A percentile compares a stretch with the other conserved stretches of the same genome.
Conservation (phyloP, 2,113 vertebrate species). For the Trichechus manatus region DNA sequence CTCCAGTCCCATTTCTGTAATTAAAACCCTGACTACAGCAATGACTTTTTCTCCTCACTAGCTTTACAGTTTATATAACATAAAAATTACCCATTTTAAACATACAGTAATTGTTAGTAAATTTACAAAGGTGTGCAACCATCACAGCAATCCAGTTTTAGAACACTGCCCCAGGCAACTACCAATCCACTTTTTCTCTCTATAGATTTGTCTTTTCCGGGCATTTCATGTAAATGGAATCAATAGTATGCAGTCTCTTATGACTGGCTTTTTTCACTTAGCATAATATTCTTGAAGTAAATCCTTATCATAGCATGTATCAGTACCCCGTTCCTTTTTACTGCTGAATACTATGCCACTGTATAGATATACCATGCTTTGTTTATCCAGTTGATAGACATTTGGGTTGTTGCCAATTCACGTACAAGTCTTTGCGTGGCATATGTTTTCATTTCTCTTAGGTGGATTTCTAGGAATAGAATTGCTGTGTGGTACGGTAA, state of each 20-base stretch:
- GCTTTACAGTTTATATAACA: not conserved
- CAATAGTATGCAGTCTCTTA: not conserved
- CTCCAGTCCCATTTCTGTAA: constrained; percentile 13
- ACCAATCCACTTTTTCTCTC: not conserved
- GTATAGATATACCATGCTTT: not conserved
- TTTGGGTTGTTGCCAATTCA: not conserved
- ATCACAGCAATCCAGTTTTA: constrained; percentile 36
- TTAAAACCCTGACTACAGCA: constrained; percentile 38
- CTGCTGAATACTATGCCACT: not conserved
- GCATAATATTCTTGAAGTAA: constrained; percentile 8
- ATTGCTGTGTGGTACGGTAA: not conserved
- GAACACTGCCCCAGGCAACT: not conserved
- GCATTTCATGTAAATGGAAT: not conserved
- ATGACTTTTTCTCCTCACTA: not conserved
- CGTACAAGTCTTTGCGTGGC: not conserved
- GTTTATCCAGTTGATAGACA: not conserved
- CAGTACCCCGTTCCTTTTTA: not conserved
- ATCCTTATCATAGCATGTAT: not conserved
- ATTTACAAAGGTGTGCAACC: constrained; percentile 1
- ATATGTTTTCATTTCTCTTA: constrained; percentile 55
- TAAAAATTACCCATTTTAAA: constrained; percentile 47
- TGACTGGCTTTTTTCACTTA: not conserved
- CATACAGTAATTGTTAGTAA: constrained; percentile 27
- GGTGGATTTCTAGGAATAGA: constrained; percentile 24
- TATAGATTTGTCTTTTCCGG: not conserved